Percentiles rank a stretch among this genome's conserved stretches.
Evolutionary conservation across 2,888 invertebrate species (phyloP).

Genomic region (Thumatha senex): DNA sequence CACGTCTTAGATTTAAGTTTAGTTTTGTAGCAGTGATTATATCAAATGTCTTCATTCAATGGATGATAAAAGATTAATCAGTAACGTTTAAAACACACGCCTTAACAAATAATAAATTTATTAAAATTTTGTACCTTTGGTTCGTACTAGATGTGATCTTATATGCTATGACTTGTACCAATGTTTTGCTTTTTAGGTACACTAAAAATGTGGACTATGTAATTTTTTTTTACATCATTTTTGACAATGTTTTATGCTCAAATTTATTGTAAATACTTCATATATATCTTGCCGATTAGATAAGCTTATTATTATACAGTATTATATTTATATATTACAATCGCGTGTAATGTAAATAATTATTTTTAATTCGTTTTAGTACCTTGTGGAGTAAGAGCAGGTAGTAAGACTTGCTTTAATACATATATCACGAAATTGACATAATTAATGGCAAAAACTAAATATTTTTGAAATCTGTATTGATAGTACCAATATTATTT

Average conservation of each 20-base stretch:
- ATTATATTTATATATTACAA: slow-evolving; percentile 47
- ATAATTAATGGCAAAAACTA: too few species aligned
- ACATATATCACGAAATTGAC: background rate
- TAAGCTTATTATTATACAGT: slow-evolving; percentile 55
- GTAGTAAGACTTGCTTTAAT: slow-evolving; percentile 1
- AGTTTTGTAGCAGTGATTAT: slow-evolving; percentile 13
- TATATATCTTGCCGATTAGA: slow-evolving; percentile 57
- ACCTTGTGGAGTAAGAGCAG: slow-evolving; percentile 15
- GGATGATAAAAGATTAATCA: background rate
- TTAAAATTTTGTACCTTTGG: background rate
- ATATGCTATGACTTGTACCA: slow-evolving; percentile 1
- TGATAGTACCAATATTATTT: background rate
- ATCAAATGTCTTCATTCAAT: background rate
- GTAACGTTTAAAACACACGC: background rate
- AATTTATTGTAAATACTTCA: slow-evolving; percentile 53
- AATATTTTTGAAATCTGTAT: background rate
- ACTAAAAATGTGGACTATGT: slow-evolving; percentile 35
- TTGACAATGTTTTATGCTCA: slow-evolving; percentile 31
- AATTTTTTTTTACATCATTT: slow-evolving; percentile 26
- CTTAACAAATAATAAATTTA: background rate
- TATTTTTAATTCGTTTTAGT: slow-evolving; percentile 32
- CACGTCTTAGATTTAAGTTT: slow-evolving; percentile 32
- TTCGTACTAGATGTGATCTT: slow-evolving; percentile 3
- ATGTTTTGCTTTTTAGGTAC: slow-evolving; percentile 26
- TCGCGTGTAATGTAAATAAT: slow-evolving; percentile 36